Evolutionary conservation across 1,140 invertebrate species (phyloP).

Genomic region (Tyrophagus putrescentiae): DNA sequence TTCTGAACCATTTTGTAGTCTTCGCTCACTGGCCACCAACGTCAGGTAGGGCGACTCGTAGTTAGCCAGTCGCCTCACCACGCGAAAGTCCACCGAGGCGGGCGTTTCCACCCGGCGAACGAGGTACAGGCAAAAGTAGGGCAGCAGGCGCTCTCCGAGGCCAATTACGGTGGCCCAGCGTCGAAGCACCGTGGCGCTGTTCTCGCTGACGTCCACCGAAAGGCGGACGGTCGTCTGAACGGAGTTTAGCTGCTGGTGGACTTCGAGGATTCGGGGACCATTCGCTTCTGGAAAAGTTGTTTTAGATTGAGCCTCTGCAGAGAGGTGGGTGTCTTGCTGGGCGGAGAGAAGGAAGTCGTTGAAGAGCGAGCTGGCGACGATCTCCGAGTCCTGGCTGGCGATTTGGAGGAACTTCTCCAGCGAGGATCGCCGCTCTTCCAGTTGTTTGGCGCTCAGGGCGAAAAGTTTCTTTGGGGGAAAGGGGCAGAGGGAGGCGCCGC

Average conservation of each 20-base stretch:
- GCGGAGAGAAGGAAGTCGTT: slow-evolving; percentile 74
- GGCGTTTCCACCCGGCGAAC: slow-evolving; percentile 36
- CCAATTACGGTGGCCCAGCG: slow-evolving; percentile 56
- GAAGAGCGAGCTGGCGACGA: slow-evolving; percentile 60
- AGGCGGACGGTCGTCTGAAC: slow-evolving; percentile 66
- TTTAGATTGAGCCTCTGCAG: too few relatives aligned
- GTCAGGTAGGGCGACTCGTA: slow-evolving; percentile 93
- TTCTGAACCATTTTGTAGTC: slow-evolving; percentile 30
- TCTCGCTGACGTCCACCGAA: slow-evolving; percentile 60
- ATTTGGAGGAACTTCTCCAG: slow-evolving; percentile 87
- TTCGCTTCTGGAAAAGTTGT: too few relatives aligned
- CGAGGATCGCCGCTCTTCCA: slow-evolving; percentile 67
- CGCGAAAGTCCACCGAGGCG: slow-evolving; percentile 29
- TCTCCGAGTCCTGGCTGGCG: slow-evolving; percentile 65
- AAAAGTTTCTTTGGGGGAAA: slow-evolving; percentile 89
- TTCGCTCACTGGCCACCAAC: slow-evolving; percentile 44
- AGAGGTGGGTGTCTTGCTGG: slow-evolving; percentile 59
- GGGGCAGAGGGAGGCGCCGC: slow-evolving; percentile 43
- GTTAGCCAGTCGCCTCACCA: slow-evolving; percentile 72
- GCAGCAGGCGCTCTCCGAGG: slow-evolving; percentile 54
- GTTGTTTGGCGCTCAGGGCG: slow-evolving; percentile 58
- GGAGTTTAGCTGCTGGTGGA: slow-evolving; percentile 44
- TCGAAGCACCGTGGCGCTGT: slow-evolving; percentile 61
- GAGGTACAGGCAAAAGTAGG: slow-evolving; percentile 76
- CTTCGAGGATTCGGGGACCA: slow-evolving; percentile 39